Percentiles rank a stretch among this genome's conserved stretches.
These are phyloP conservation scores for Lonchura striata DNA, from an alignment of 2,113 vertebrate species.

Conservation along the genomic window DNA sequence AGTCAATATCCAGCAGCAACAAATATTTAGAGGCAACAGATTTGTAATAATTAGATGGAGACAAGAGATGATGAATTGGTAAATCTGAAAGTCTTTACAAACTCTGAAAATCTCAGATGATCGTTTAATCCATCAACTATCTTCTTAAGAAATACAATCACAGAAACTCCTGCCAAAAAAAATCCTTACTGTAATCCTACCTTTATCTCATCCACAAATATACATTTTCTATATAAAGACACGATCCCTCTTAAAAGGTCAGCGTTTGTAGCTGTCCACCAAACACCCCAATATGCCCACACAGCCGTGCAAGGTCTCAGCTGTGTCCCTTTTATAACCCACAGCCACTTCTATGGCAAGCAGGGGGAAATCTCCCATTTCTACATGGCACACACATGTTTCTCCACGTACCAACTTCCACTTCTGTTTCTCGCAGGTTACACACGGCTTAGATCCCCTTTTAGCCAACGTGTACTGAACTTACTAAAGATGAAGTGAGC, in stretches of 20 bases:
- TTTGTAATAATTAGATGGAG: slow-evolving; percentile 62
- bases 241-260: slow-evolving; percentile 50
- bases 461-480: slow-evolving; percentile 14
- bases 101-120: slow-evolving; percentile 69
- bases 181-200: slow-evolving; percentile 55
- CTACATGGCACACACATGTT: not conserved
- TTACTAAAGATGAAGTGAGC: slow-evolving; percentile 55
- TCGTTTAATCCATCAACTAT: slow-evolving; percentile 64
- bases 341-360: not conserved
- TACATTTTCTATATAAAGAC: slow-evolving; percentile 60
- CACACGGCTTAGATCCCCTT: slow-evolving; percentile 35
- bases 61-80: slow-evolving; percentile 59
- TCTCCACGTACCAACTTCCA: not conserved
- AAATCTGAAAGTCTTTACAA: slow-evolving; percentile 63
- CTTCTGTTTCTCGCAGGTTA: slow-evolving; percentile 59
- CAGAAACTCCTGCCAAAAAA: slow-evolving; percentile 44
- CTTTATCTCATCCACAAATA: slow-evolving; percentile 59
- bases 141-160: slow-evolving; percentile 67
- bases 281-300: not conserved
- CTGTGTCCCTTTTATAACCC: not conserved
- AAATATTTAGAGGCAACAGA: slow-evolving; percentile 60
- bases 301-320: not conserved
- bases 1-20: slow-evolving; percentile 41
- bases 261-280: not conserved
- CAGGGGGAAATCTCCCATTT: not conserved